A percentile compares a stretch with the other conserved stretches of the same genome.
phyloP scores from a whole-genome alignment of 2,113 vertebrate species.

The Baryphthengus martii region DNA sequence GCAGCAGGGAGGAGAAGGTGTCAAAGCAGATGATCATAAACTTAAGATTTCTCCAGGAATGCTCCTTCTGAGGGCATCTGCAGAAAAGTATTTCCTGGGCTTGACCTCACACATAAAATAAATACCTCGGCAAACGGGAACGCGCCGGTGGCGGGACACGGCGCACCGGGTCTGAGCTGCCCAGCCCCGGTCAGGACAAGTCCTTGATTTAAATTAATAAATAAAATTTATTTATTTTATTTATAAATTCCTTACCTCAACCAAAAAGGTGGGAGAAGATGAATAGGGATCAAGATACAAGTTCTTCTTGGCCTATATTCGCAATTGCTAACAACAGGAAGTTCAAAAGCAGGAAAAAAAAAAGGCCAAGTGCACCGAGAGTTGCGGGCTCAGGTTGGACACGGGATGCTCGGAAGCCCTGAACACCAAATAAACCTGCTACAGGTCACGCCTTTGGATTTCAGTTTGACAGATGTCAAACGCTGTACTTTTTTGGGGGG shows the following conservation, averaged over 20 bases:
- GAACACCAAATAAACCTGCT: not conserved
- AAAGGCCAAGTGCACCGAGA: not conserved
- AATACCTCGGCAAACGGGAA: not conserved
- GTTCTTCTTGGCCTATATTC: not conserved
- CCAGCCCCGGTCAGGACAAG: not conserved
- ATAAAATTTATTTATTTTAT: too few relatives aligned
- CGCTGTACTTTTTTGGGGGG: not conserved
- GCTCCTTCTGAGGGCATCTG: not conserved
- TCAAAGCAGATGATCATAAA: not conserved
- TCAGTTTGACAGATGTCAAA: not conserved
- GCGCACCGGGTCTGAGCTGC: fast-evolving
- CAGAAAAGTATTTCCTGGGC: not conserved
- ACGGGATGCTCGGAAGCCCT: not conserved
- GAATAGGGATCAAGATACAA: not conserved
- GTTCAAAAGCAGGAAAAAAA: not conserved
- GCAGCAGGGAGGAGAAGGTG: not conserved
- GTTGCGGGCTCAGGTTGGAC: not conserved
- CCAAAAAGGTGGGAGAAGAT: not conserved
- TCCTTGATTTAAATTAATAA: not conserved
- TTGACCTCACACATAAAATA: not conserved
- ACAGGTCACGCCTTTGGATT: not conserved
- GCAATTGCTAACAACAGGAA: not conserved
- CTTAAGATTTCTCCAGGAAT: not conserved
- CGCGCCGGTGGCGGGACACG: fast-evolving
- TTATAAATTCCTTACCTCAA: too few relatives aligned